These are phyloP conservation scores for Tenualosa thibaudeaui DNA, from an alignment of 2,797 vertebrate species.

Conservation along the genomic window DNA sequence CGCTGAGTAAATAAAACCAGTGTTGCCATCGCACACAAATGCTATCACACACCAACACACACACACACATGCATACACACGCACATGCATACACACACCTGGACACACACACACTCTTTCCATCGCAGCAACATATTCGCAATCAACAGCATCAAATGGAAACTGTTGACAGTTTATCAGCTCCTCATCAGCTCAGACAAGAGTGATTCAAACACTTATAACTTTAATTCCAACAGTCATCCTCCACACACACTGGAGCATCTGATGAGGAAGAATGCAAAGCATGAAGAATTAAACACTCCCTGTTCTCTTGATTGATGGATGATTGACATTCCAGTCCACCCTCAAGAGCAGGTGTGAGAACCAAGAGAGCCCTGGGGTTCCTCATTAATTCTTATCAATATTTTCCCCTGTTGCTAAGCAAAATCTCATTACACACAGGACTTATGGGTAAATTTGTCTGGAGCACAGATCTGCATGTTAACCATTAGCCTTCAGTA, in stretches of 20 bases:
- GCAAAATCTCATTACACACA: conserved; percentile 61
- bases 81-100: conserved; percentile 13
- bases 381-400: conserved; percentile 42
- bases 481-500: conserved; percentile 66
- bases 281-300: conserved; percentile 19
- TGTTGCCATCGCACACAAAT: conserved; percentile 2
- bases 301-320: conserved; percentile 22
- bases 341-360: background rate
- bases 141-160: background rate
- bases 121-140: background rate
- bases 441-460: conserved; percentile 61
- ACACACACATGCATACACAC: background rate
- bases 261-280: background rate
- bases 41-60: conserved; percentile 24
- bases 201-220: background rate
- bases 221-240: background rate
- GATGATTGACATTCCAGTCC: background rate
- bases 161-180: background rate
- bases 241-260: background rate
- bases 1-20: conserved; percentile 36
- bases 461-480: conserved; percentile 72
- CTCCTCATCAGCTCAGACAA: too few species aligned
- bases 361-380: background rate
- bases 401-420: conserved; percentile 55
- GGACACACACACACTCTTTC: conserved; percentile 30